These are phyloP conservation scores for Montipora cactus DNA, from an alignment of 64 coral and sea anemone species.

Conservation along the genomic window DNA sequence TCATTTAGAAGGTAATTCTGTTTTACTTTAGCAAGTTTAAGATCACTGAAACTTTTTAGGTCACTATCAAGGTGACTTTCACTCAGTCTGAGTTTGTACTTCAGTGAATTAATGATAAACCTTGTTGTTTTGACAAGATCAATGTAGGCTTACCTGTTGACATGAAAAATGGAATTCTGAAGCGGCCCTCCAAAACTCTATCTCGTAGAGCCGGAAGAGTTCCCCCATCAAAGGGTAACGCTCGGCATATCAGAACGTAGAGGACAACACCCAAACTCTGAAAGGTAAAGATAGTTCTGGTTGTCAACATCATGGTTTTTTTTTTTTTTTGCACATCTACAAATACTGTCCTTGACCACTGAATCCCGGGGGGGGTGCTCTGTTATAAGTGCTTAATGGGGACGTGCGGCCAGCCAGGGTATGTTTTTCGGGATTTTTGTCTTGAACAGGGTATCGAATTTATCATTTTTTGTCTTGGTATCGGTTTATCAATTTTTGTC, in stretches of 20 bases:
- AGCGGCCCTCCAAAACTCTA: conserved; percentile 79
- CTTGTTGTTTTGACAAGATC: too few species aligned
- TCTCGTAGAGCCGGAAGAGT: conserved; percentile 82
- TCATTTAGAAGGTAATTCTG: not conserved
- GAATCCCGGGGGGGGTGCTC: too few species aligned
- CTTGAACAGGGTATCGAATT: too few species aligned
- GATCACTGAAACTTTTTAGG: not conserved
- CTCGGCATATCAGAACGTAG: conserved; percentile 83
- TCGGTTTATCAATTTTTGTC: too few species aligned
- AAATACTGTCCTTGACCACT: too few species aligned
- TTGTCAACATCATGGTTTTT: not conserved
- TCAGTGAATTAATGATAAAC: too few species aligned
- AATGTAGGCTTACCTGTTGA: conserved; percentile 74
- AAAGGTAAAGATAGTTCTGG: not conserved
- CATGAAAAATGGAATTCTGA: conserved; percentile 93
- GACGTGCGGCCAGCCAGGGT: too few species aligned
- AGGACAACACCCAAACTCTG: conserved; percentile 96
- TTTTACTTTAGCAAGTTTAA: not conserved
- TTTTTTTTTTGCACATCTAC: not conserved
- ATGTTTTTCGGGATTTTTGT: too few species aligned
- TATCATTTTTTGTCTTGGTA: too few species aligned
- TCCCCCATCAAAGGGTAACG: conserved; percentile 83
- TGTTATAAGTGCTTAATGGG: too few species aligned
- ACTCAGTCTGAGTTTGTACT: too few species aligned
- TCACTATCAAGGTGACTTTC: too few species aligned